These are phyloP conservation scores for Heliconius melpomene DNA, from an alignment of 1,140 invertebrate genomes.

Conservation along the genomic window DNA sequence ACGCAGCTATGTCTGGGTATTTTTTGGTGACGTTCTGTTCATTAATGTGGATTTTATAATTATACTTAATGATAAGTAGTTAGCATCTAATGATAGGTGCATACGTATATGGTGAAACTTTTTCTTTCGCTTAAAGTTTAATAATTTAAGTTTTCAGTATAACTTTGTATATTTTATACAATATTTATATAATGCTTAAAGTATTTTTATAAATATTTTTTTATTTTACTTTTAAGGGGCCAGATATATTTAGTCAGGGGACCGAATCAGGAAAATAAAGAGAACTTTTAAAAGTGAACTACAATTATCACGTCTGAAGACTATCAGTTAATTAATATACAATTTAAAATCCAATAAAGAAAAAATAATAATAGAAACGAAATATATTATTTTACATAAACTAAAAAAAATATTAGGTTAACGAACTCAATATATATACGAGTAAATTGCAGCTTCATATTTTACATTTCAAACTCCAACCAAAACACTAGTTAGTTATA, in stretches of 20 bases:
- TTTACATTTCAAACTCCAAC: not conserved
- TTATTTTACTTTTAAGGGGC: no score
- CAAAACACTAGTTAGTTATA: constrained; percentile 22
- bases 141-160: not conserved
- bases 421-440: constrained; percentile 7
- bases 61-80: not conserved
- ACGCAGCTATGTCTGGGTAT: not conserved
- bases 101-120: not conserved
- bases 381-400: not conserved
- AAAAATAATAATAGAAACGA: not conserved
- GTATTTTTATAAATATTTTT: not conserved
- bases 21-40: not conserved
- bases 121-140: not conserved
- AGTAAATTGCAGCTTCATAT: not conserved
- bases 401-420: constrained; percentile 17
- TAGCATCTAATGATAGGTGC: no score
- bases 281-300: no score
- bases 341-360: no score
- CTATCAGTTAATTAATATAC: no score
- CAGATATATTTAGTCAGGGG: no score
- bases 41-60: not conserved
- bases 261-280: no score
- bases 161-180: not conserved
- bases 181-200: not conserved
- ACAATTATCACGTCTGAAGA: no score